phyloP scores from a whole-genome alignment of 37 sponge, comb jelly and placozoan species.

The Halisarca cf. caerulea region DNA sequence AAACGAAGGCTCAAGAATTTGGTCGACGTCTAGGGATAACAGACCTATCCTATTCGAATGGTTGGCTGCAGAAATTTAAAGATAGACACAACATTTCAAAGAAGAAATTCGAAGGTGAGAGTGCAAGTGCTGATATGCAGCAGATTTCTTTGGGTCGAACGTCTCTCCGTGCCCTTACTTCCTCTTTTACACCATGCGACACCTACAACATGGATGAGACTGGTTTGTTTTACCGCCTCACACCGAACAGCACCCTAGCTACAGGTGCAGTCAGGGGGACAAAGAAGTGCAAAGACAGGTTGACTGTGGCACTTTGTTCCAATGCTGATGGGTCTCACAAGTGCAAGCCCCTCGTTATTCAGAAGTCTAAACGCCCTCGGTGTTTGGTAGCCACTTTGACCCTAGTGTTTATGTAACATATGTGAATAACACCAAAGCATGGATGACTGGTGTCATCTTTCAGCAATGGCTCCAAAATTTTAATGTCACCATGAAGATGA shows the following conservation, averaged over 20 bases:
- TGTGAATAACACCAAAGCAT: slow-evolving; percentile 23
- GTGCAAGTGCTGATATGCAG: slow-evolving; percentile 9
- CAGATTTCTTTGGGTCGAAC: not conserved
- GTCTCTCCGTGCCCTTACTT: slow-evolving; percentile 13
- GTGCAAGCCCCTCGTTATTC: slow-evolving; percentile 29
- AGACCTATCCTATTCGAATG: not conserved
- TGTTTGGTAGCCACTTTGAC: slow-evolving; percentile 28
- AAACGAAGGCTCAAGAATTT: slow-evolving; percentile 30
- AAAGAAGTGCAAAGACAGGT: slow-evolving; percentile 31
- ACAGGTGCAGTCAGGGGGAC: slow-evolving; percentile 20
- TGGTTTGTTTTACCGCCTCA: slow-evolving; percentile 1
- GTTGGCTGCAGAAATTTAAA: slow-evolving; percentile 6
- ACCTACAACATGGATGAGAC: slow-evolving; percentile 25
- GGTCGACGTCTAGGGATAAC: slow-evolving; percentile 10
- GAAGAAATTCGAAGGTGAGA: slow-evolving; percentile 12
- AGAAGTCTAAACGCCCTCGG: slow-evolving; percentile 13
- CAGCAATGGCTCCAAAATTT: slow-evolving; percentile 17
- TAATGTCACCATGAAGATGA: slow-evolving; percentile 10
- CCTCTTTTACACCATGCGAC: slow-evolving; percentile 7
- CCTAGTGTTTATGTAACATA: not conserved
- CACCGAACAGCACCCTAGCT: slow-evolving; percentile 15
- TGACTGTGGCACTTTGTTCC: slow-evolving; percentile 23
- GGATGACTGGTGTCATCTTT: slow-evolving; percentile 33
- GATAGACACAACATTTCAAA: not conserved
- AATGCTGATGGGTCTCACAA: slow-evolving; percentile 22